Conservation (phyloP, 2,888 invertebrate genomes). For the Ganaspis brasiliensis region DNA sequence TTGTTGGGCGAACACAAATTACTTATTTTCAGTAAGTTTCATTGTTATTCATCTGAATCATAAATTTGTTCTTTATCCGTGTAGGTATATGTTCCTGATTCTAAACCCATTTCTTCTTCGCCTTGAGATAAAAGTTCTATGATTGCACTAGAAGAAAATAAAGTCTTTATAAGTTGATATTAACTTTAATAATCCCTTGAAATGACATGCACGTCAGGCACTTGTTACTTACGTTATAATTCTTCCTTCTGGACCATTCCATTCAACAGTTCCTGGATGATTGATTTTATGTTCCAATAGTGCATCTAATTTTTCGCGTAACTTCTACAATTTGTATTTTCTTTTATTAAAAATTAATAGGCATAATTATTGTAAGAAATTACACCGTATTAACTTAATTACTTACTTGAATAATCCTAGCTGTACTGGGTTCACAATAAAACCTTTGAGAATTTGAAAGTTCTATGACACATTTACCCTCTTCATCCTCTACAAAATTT, state of each 20-base stretch:
- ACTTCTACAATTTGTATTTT: conserved; percentile 79
- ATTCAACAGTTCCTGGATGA: conserved; percentile 86
- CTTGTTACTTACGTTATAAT: conserved; percentile 74
- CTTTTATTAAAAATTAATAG: no score
- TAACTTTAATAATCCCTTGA: conserved; percentile 12
- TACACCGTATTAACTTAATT: background rate
- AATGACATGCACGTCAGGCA: conserved; percentile 45
- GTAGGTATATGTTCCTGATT: conserved; percentile 51
- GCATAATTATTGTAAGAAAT: no score
- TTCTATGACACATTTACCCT: conserved; percentile 59
- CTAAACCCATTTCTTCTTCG: conserved; percentile 76
- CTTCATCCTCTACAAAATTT: conserved; percentile 56
- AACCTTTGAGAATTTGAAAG: conserved; percentile 62
- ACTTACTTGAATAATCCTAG: conserved; percentile 70
- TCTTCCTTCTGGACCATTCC: conserved; percentile 82
- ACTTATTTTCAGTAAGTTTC: no score
- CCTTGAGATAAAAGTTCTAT: conserved; percentile 86
- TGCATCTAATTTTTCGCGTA: conserved; percentile 84
- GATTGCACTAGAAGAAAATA: conserved; percentile 84
- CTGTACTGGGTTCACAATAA: conserved; percentile 63
- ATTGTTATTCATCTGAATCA: conserved; percentile 3
- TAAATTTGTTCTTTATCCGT: no score
- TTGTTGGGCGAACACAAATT: no score
- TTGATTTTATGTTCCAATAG: conserved; percentile 86
- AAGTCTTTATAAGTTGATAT: no score